These are phyloP conservation scores for Pheosia tremula DNA, from an alignment of 2,888 invertebrate genomes.

Conservation along the genomic window DNA sequence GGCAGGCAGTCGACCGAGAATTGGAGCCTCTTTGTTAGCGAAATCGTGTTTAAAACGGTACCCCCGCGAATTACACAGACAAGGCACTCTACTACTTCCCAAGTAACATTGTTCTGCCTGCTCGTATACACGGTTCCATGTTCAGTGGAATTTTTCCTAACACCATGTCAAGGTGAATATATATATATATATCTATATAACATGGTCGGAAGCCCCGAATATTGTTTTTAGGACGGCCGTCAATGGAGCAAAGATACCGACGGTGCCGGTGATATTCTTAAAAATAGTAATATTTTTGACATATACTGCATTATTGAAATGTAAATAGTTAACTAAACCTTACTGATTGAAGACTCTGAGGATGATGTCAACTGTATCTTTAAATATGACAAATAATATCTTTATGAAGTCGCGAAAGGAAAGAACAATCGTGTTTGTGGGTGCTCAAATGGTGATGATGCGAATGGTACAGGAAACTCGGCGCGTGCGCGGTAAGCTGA, in stretches of 20 bases:
- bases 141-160: constrained; percentile 16
- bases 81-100: constrained; percentile 46
- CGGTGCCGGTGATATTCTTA: too few species aligned
- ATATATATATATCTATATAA: too few species aligned
- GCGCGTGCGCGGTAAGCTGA: constrained; percentile 77
- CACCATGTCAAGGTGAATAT: constrained; percentile 26
- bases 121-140: constrained; percentile 20
- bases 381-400: constrained; percentile 50
- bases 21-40: constrained; percentile 76
- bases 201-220: constrained; percentile 18
- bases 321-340: not conserved
- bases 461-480: constrained; percentile 74
- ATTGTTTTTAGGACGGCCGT: constrained; percentile 19
- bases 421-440: constrained; percentile 58
- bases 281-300: too few species aligned
- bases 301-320: too few species aligned
- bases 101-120: constrained; percentile 41
- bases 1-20: constrained; percentile 79
- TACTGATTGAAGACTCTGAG: constrained; percentile 23
- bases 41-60: constrained; percentile 73
- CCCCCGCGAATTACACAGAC: constrained; percentile 59
- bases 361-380: constrained; percentile 55
- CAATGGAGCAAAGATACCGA: constrained; percentile 6
- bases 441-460: constrained; percentile 62
- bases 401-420: constrained; percentile 53